Evolutionary conservation across 2,888 invertebrate species (phyloP), one percentile per base, ranked within the genome.

Genomic region (Drosophila prolongata): DNA sequence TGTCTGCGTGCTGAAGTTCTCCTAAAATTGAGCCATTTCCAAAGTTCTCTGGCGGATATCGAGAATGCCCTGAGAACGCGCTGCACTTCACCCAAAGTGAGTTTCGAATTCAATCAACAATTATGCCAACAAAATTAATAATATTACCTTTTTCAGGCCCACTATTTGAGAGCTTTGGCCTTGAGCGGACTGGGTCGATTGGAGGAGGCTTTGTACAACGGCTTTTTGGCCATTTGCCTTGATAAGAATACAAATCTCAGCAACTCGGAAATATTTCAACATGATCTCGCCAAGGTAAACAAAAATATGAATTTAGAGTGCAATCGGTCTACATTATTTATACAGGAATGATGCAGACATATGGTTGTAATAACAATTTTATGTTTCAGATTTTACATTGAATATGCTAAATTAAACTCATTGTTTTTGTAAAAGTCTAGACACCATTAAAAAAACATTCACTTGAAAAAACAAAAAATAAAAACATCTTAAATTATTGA

Each of bases 11-110:
- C 95, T 19, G 94, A 95, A 90, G 95, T 94, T 44, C 93, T 94
- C 74, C 93, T 94, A 67, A 93, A 94, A 74, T 91, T 95, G 77
- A 94, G 94, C 77, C 93, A 94, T 83, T 94, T 93, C 80, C 94
- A 94, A 85, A 95, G 94, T 79, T 95, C 95, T 27, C 91, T 95
- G 68, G 93, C 93, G 60, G 95, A 95, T 90, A 95, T 95, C 71
- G 95, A 95, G 81, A 93, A 93, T 76, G 95, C 95, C 30, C 93
- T 95, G 55, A 93, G 93, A 78, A 90, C 94, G 61, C 93, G 94
- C 76, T 95, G 95, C 52, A 93, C 94, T 77, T 96, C 95, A 94
- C 94, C 95, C 72, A 95, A 95, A 93, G 95, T 95, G 90, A 59
- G 75, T 27, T 62, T 34, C 2, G 16, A 6, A 16, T 4, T n/a